Base-by-base conservation (phyloP, 2,113 vertebrate species). In the Glareola pratincola region DNA sequence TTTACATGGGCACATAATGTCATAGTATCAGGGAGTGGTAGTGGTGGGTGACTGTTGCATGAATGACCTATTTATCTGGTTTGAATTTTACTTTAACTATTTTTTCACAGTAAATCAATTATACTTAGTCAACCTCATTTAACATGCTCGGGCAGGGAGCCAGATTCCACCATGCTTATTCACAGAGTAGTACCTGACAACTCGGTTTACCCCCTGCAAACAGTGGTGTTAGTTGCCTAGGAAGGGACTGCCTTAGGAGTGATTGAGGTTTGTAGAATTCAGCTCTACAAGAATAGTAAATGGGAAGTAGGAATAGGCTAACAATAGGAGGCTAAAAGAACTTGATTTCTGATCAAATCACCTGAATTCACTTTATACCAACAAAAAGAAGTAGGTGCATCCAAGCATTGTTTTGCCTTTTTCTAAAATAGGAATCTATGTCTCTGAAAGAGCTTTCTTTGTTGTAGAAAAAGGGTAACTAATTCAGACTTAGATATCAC, bases 51-150 rank as follows among this genome's bases (percentile, higher is more conserved):
- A 85, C 11, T 62, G 66, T 76, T 88, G 57, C 64, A 74, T 41
- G 34, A 93, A 77, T 47, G 26, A 93, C 66, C 17, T 59, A 71
- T 95, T 95, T 94, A 47, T 74, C 75, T 86, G 83, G 50, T 92
- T 94, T 88, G 43, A 94, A 83, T 94, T 96, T 93, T 77, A 10
- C 14, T 73, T 93, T 93, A 93, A 88, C 54, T 94, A 47, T 84
- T 95, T 94, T 20, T 67, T 90, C 90, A 88, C 54, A 83, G 79
- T 90, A 88, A 88, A 88, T 92, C 50, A 92, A 94, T 19, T 60
- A 81, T 90, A 85, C 63, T 90, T 83, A 77, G 10, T 45, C 59
- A 92, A 85, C 36, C 17, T 90, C n/a, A 60, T 83, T 82, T 71
- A 96, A 50, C 29, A n/a, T 71, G 37, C 19, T 83, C 34, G 29